Percentiles rank a stretch among this genome's conserved stretches.
These are phyloP conservation scores for Drosophila hamatofila DNA, from an alignment of 2,888 invertebrate genomes.

Conservation along the genomic window DNA sequence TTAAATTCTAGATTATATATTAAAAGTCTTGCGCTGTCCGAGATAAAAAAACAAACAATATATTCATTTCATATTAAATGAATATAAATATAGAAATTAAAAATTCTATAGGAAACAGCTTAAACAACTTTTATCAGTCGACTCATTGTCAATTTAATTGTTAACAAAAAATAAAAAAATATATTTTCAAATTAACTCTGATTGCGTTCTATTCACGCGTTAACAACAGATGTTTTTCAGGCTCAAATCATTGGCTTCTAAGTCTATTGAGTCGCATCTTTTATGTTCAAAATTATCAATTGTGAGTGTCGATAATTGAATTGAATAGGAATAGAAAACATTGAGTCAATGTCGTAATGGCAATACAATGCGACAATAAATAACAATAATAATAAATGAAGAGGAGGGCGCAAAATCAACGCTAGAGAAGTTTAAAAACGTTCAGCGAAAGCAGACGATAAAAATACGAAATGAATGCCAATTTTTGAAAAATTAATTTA, in stretches of 20 bases:
- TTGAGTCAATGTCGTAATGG: slow-evolving; percentile 37
- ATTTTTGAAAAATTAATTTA: slow-evolving; percentile 74
- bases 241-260: slow-evolving; percentile 1
- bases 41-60: no score
- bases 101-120: not conserved
- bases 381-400: slow-evolving; percentile 63
- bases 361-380: slow-evolving; percentile 56
- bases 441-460: slow-evolving; percentile 36
- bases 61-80: no score
- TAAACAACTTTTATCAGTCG: not conserved
- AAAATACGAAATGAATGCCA: slow-evolving; percentile 69
- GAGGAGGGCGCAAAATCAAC: slow-evolving; percentile 20
- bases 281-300: slow-evolving; percentile 49
- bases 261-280: slow-evolving; percentile 15
- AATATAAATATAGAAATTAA: no score
- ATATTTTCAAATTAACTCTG: slow-evolving; percentile 2
- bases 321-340: slow-evolving; percentile 42
- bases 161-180: not conserved
- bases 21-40: no score
- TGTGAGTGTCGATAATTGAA: slow-evolving; percentile 60
- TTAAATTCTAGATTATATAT: no score
- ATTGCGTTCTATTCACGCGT: slow-evolving; percentile 10
- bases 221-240: slow-evolving; percentile 1
- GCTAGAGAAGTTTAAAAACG: slow-evolving; percentile 27
- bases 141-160: not conserved